A percentile compares a stretch with the other conserved stretches of the same genome.
Evolutionary conservation across 1,140 invertebrate species (phyloP).

Genomic region (Aphaenogaster ashmeadi): DNA sequence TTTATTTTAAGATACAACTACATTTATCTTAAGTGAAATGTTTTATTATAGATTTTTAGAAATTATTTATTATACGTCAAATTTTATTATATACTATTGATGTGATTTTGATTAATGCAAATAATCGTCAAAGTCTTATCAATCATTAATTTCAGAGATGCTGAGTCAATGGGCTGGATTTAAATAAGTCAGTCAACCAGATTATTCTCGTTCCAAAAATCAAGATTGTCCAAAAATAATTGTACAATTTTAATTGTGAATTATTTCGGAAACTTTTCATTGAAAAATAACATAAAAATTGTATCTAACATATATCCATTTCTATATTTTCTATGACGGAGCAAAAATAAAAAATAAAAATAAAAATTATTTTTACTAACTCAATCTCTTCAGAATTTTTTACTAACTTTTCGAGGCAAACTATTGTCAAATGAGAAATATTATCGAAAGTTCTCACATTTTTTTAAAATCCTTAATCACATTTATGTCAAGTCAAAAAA

Average conservation of each 20-base stretch:
- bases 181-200: conserved; percentile 9
- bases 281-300: conserved; percentile 6
- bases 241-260: not conserved
- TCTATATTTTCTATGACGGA: not conserved
- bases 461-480: not conserved
- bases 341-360: not conserved
- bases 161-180: conserved; percentile 5
- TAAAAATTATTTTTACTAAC: not conserved
- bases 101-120: not conserved
- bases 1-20: not conserved
- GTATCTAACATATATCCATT: not conserved
- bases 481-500: conserved; percentile 15
- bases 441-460: not conserved
- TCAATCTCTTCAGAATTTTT: not conserved
- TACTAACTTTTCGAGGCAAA: not conserved
- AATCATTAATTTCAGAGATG: not conserved
- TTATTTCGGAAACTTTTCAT: not conserved
- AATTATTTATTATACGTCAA: not conserved
- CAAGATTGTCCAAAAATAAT: conserved; percentile 32
- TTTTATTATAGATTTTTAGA: not conserved
- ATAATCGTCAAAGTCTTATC: conserved; percentile 17
- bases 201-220: conserved; percentile 29
- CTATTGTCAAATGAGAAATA: not conserved
- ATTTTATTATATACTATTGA: not conserved
- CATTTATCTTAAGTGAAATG: not conserved